Evolutionary conservation across 2,113 vertebrate genomes (phyloP).

Genomic region (Vireo altiloquus): DNA sequence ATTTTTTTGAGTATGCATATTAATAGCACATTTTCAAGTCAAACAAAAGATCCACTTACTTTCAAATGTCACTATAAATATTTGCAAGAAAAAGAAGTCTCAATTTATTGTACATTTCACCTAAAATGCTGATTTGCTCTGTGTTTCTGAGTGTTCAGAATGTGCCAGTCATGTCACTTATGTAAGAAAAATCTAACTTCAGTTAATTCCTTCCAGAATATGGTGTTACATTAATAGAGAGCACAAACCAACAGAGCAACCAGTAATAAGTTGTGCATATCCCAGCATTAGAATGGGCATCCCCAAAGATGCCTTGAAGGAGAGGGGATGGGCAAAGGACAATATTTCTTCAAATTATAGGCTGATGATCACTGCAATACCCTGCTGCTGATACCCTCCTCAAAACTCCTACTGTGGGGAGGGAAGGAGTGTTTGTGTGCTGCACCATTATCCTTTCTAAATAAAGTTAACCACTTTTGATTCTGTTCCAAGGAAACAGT

Average conservation of each 20-base stretch:
- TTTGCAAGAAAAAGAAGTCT: neutral
- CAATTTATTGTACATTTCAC: neutral
- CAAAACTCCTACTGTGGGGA: neutral
- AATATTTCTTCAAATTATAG: neutral
- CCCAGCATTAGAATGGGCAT: neutral
- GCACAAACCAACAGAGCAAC: neutral
- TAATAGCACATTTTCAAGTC: neutral
- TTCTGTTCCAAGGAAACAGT: neutral
- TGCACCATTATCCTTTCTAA: neutral
- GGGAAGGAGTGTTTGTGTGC: accelerated
- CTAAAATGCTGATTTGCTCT: neutral
- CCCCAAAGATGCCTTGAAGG: neutral
- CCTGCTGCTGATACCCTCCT: neutral
- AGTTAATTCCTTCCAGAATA: neutral
- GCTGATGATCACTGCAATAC: neutral
- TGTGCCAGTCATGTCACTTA: neutral
- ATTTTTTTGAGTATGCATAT: neutral
- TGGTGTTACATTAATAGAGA: neutral
- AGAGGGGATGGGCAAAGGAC: neutral
- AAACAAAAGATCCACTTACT: neutral
- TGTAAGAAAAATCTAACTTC: neutral
- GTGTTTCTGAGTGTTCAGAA: neutral
- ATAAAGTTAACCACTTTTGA: neutral
- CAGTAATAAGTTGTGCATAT: accelerated
- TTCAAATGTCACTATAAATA: neutral